Evolutionary conservation across 2,797 vertebrate genomes (phyloP), one percentile per base, ranked within the genome.

Genomic region (Falco cherrug): DNA sequence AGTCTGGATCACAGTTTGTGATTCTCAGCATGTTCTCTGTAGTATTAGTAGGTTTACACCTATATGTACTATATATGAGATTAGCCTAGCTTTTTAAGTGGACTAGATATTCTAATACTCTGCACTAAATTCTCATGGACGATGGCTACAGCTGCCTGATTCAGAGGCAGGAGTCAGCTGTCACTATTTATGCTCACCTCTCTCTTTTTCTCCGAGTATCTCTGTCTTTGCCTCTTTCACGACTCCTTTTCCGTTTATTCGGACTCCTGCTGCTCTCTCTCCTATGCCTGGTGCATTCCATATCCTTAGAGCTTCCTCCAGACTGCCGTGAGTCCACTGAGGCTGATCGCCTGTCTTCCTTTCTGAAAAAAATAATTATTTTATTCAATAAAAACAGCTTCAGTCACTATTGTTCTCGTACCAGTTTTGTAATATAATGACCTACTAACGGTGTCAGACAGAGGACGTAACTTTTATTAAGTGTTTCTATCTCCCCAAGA

Each of bases 321-420:
- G 99, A 99, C 57, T 98, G 98, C 33, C 92, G 97, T 0, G 99
- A 99, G 79, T 99, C 99, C 6, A 95, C 97, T 0, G 99, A 99
- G 6, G 96, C 96, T 1, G 99, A 99, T 1, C 98, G 97, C 28
- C 96, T 95, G 10, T 97, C 97, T 37, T 98, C 98, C 31, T 53
- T 97, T 69, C 98, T 98, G 82, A 78, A 84, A 53, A 28, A 68
- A 8, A 67, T 31, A 61, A 4, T 39, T 5, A 31, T 53, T 92
- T 59, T 47, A 33, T 54, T 80, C 33, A 73, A 19, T 24, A 48
- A 41, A 26, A 82, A n/a, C 0, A 54, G 28, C 53, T 70, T 31
- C 37, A 50, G 35, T 51, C 29, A 12, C 21, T 84, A 26, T 18
- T 37, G 29, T 63, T 56, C 86, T 54, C 76, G 31, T 68, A 94